These are phyloP conservation scores for Drosophila bocki DNA, from an alignment of 1,140 invertebrate species.

Conservation along the genomic window DNA sequence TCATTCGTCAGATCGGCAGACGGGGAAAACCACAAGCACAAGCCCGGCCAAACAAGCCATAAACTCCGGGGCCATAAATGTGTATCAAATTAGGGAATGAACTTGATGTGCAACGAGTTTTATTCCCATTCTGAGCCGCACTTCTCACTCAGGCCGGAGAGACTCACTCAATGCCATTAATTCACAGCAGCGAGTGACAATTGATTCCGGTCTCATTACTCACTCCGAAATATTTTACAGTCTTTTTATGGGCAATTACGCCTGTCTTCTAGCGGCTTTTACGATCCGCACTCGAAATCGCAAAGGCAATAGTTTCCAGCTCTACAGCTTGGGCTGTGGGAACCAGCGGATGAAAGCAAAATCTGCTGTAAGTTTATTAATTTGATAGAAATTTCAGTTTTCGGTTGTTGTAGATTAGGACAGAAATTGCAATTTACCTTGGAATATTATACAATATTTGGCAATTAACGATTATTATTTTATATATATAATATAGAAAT, in stretches of 20 bases:
- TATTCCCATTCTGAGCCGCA: slow-evolving; percentile 29
- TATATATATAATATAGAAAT: too few relatives aligned
- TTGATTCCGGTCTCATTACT: slow-evolving; percentile 47
- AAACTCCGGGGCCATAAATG: slow-evolving; percentile 72
- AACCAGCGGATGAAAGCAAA: slow-evolving; percentile 23
- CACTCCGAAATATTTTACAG: slow-evolving; percentile 50
- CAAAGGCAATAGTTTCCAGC: slow-evolving; percentile 32
- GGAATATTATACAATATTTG: neutral
- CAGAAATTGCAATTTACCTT: neutral
- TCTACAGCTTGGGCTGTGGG: slow-evolving; percentile 19
- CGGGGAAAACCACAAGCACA: slow-evolving; percentile 54
- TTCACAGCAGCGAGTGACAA: slow-evolving; percentile 34
- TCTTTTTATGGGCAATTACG: slow-evolving; percentile 53
- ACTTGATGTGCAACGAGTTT: slow-evolving; percentile 55
- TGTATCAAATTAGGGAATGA: slow-evolving; percentile 81
- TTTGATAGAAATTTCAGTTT: slow-evolving; percentile 25
- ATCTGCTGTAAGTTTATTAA: slow-evolving; percentile 7
- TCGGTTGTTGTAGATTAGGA: too few relatives aligned
- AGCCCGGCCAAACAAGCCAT: slow-evolving; percentile 72
- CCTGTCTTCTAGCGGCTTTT: slow-evolving; percentile 43
- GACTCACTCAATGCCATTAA: slow-evolving; percentile 53
- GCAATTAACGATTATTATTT: neutral
- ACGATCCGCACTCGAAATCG: slow-evolving; percentile 49
- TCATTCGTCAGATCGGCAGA: slow-evolving; percentile 64
- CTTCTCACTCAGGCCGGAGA: slow-evolving; percentile 15